Conservation (phyloP, 2,797 vertebrate genomes). For the Gymnopithys bicolor region DNA sequence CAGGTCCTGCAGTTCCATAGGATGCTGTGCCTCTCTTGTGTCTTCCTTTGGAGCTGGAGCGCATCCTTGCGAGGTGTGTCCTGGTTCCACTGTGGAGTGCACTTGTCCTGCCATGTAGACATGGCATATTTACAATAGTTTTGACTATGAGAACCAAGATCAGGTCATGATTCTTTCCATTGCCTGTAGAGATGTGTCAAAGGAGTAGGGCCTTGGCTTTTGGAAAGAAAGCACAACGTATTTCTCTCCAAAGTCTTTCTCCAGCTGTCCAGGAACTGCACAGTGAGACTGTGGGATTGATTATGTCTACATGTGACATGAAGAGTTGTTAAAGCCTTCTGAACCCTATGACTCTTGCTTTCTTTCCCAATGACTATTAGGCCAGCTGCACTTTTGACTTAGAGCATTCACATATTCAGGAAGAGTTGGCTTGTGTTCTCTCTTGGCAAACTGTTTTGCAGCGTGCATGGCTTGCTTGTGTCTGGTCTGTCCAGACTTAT, state of each 20-base stretch:
- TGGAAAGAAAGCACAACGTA: not conserved
- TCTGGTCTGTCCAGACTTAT: not conserved
- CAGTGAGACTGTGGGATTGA: constrained; percentile 23
- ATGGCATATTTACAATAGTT: not conserved
- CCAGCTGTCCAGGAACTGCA: constrained; percentile 44
- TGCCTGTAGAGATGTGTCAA: not conserved
- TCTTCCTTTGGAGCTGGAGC: not conserved
- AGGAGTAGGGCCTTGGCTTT: not conserved
- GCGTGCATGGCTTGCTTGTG: not conserved
- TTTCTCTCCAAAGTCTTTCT: constrained; percentile 36
- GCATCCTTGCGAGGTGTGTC: not conserved
- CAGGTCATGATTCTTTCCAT: not conserved
- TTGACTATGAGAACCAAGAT: not conserved
- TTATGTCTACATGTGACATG: not conserved
- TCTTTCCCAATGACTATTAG: constrained; percentile 3
- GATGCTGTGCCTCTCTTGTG: not conserved
- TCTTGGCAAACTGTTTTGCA: constrained; percentile 18
- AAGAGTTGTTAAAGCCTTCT: not conserved
- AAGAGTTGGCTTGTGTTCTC: constrained; percentile 10
- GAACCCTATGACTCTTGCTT: constrained; percentile 7
- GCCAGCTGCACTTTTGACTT: constrained; percentile 42
- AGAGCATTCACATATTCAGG: not conserved
- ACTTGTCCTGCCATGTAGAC: not conserved
- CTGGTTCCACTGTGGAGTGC: not conserved
- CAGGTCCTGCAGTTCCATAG: not conserved